These are phyloP conservation scores for Agelastica alni DNA, from an alignment of 2,888 invertebrate genomes.

Conservation along the genomic window DNA sequence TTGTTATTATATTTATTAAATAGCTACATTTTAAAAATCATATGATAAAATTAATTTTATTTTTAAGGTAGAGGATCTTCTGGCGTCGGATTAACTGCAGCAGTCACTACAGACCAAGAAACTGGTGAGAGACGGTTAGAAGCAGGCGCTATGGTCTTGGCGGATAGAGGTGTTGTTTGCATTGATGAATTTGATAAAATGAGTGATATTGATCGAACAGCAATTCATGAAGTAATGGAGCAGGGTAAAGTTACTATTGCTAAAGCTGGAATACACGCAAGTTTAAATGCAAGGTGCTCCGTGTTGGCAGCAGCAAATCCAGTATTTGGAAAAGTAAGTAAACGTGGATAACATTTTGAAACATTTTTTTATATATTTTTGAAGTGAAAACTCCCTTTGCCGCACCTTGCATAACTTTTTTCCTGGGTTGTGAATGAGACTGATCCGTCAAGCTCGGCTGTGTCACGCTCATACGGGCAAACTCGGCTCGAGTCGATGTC, in stretches of 20 bases:
- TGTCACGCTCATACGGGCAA: too few relatives aligned
- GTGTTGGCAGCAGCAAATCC: slow-evolving; percentile 99
- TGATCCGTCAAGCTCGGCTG: too few relatives aligned
- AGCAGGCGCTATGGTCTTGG: slow-evolving; percentile 99
- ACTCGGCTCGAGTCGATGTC: too few relatives aligned
- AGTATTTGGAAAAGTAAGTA: slow-evolving; percentile 87
- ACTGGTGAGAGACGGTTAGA: slow-evolving; percentile 77
- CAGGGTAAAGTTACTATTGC: slow-evolving; percentile 97
- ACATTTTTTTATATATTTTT: slow-evolving; percentile 11
- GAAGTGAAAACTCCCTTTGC: too few relatives aligned
- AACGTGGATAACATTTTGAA: slow-evolving; percentile 1
- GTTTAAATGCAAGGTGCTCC: slow-evolving; percentile 95
- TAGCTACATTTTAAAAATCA: too few relatives aligned
- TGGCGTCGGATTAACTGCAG: slow-evolving; percentile 98
- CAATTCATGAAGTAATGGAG: slow-evolving; percentile 99
- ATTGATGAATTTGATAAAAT: slow-evolving; percentile 99
- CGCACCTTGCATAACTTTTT: too few relatives aligned
- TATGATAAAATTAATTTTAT: too few relatives aligned
- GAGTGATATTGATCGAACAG: slow-evolving; percentile 98
- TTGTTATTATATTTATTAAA: too few relatives aligned
- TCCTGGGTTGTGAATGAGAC: too few relatives aligned
- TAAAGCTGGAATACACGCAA: slow-evolving; percentile 98
- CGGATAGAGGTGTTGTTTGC: slow-evolving; percentile 85
- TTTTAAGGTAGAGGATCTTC: slow-evolving; percentile 82
- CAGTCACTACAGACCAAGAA: slow-evolving; percentile 95